Percentiles rank a stretch among this genome's conserved stretches.
phyloP scores from a whole-genome alignment of 2,113 vertebrate species.

The Eupsittula cactorum region DNA sequence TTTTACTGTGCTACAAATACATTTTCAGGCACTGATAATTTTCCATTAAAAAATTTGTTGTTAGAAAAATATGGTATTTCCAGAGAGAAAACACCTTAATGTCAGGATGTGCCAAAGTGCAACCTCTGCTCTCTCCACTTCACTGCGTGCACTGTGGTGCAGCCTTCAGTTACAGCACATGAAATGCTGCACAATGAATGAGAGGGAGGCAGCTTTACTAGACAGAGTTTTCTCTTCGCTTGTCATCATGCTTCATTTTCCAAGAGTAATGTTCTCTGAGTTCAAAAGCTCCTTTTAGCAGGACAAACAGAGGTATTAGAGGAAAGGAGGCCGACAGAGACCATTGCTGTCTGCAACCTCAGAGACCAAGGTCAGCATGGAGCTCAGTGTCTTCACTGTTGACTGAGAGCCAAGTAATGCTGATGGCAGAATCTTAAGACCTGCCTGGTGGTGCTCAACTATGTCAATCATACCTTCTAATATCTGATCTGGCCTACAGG shows the following conservation, averaged over 20 bases:
- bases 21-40: not conserved
- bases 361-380: accelerated
- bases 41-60: not conserved
- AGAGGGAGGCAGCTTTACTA: not conserved
- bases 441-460: not conserved
- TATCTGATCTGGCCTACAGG: not conserved
- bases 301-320: accelerated
- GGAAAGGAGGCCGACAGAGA: not conserved
- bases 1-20: not conserved
- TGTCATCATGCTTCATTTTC: not conserved
- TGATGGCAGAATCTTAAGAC: not conserved
- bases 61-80: not conserved
- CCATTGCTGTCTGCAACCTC: not conserved
- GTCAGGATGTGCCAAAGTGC: not conserved
- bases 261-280: not conserved
- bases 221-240: not conserved
- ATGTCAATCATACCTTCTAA: not conserved
- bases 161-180: not conserved
- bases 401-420: not conserved
- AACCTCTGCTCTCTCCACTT: not conserved
- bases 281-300: not conserved
- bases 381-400: not conserved
- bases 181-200: not conserved
- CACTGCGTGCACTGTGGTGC: not conserved
- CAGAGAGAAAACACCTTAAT: not conserved